Conservation (phyloP, 2,888 invertebrate genomes). For the Archaeoteleia sp. region DNA sequence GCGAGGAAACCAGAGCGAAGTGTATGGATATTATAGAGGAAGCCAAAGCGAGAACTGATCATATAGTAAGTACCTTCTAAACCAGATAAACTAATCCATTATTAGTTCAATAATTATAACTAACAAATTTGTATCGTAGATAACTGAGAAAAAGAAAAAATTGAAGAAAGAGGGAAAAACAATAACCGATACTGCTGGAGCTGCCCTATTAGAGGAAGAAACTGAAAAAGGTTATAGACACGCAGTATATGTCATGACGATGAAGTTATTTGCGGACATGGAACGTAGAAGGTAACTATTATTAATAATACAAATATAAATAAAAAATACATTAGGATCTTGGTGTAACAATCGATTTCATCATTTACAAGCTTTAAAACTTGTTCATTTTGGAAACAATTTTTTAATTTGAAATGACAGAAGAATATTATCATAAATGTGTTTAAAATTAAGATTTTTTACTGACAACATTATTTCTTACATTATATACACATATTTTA, state of each 20-base stretch:
- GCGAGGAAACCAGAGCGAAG: slow-evolving; percentile 93
- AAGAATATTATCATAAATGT: too few species aligned
- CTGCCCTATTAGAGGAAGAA: slow-evolving; percentile 87
- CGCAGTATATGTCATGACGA: slow-evolving; percentile 98
- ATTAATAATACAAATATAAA: too few species aligned
- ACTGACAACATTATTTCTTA: too few species aligned
- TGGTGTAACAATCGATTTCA: background rate
- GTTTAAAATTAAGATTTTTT: too few species aligned
- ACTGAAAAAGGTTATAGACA: slow-evolving; percentile 91
- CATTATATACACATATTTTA: too few species aligned
- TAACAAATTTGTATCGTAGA: slow-evolving; percentile 76
- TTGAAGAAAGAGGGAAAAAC: slow-evolving; percentile 92
- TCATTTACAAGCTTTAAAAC: too few species aligned
- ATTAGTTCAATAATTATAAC: slow-evolving; percentile 1
- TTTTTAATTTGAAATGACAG: too few species aligned
- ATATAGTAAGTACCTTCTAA: slow-evolving; percentile 81
- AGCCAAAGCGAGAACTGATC: slow-evolving; percentile 94
- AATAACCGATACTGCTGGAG: too few species aligned
- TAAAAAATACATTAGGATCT: background rate
- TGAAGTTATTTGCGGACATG: slow-evolving; percentile 98
- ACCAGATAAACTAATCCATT: slow-evolving; percentile 3
- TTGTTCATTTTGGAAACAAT: too few species aligned
- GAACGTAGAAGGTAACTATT: slow-evolving; percentile 90
- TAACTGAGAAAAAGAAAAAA: slow-evolving; percentile 95
- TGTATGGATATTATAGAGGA: slow-evolving; percentile 98